phyloP scores from a whole-genome alignment of 2,113 vertebrate genomes.

The Turnix velox region DNA sequence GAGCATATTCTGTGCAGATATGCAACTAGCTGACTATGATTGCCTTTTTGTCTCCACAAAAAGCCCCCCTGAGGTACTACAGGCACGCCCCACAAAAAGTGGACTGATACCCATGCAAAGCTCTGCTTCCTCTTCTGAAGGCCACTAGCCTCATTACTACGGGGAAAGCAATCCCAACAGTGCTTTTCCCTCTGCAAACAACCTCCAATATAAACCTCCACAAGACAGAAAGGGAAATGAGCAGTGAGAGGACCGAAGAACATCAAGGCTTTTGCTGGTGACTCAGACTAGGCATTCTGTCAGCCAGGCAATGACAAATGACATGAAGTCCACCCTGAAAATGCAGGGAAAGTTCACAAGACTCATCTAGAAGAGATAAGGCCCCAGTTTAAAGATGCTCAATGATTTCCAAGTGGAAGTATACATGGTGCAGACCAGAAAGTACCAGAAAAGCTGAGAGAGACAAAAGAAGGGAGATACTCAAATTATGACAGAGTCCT shows the following conservation, averaged over 20 bases:
- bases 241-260: neutral
- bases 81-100: neutral
- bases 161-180: neutral
- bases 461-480: neutral
- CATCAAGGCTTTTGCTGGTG: neutral
- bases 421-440: neutral
- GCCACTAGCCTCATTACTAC: neutral
- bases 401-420: neutral
- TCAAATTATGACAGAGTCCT: neutral
- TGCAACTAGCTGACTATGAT: neutral
- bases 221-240: neutral
- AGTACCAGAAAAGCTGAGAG: neutral
- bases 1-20: neutral
- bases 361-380: neutral
- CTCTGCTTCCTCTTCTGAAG: neutral
- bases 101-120: neutral
- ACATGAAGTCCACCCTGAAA: neutral
- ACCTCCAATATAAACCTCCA: too few species aligned
- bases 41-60: accelerated
- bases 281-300: neutral
- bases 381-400: neutral
- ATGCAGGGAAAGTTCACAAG: neutral
- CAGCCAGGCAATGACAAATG: neutral
- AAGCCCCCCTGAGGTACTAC: neutral
- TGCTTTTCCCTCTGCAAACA: accelerated